Percentiles rank a stretch among this genome's conserved stretches.
These are phyloP conservation scores for Coregonus suidteri DNA, from an alignment of 2,797 vertebrate genomes.

Conservation along the genomic window DNA sequence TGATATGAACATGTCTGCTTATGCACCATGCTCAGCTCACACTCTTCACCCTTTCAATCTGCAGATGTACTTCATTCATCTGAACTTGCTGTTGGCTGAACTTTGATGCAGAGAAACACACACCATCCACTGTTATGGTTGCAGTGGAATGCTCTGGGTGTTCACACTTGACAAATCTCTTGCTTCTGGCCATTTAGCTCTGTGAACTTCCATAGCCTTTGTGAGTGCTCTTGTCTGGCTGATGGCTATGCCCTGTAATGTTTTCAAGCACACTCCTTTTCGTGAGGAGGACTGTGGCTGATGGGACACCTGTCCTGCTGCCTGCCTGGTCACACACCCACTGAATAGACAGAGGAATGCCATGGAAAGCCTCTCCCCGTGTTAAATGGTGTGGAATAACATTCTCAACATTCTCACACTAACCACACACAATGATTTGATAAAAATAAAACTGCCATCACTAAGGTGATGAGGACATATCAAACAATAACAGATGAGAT, in stretches of 20 bases:
- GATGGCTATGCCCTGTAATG: slow-evolving; percentile 35
- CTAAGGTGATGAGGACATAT: slow-evolving; percentile 60
- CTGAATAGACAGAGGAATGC: slow-evolving; percentile 59
- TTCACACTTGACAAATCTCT: slow-evolving; percentile 55
- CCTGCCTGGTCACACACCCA: slow-evolving; percentile 39
- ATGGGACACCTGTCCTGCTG: slow-evolving; percentile 53
- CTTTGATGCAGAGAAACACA: slow-evolving; percentile 38
- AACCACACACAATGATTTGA: slow-evolving; percentile 52
- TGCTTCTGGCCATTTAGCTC: slow-evolving; percentile 35
- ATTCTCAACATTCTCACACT: slow-evolving; percentile 53
- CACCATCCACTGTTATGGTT: slow-evolving; percentile 41
- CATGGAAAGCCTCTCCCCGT: slow-evolving; percentile 52
- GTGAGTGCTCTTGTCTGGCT: slow-evolving; percentile 26
- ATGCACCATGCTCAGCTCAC: slow-evolving; percentile 21
- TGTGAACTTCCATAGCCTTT: slow-evolving; percentile 41
- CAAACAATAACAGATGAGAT: slow-evolving; percentile 56
- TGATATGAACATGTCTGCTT: slow-evolving; percentile 23
- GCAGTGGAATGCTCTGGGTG: slow-evolving; percentile 57
- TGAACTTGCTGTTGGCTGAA: slow-evolving; percentile 30
- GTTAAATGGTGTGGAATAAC: slow-evolving; percentile 40
- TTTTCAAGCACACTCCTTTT: slow-evolving; percentile 32
- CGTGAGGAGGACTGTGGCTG: slow-evolving; percentile 28
- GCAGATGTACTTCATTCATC: slow-evolving; percentile 49
- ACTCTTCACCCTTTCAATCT: slow-evolving; percentile 44
- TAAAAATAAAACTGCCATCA: slow-evolving; percentile 43